Evolutionary conservation across 2,888 invertebrate genomes (phyloP), one percentile per base, ranked within the genome.

Genomic region (Leptinotarsa tumamoca): DNA sequence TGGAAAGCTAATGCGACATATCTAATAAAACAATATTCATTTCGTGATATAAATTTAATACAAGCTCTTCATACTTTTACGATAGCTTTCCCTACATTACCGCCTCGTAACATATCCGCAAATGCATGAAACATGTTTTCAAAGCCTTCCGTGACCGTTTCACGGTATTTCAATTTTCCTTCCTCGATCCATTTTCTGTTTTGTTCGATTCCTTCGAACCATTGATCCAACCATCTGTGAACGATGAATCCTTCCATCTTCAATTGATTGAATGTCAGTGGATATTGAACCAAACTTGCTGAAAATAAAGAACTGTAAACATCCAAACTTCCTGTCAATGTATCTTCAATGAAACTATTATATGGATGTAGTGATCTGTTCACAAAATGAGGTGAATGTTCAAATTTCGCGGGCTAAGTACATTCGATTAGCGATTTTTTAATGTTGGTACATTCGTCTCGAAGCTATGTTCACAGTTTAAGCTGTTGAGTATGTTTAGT

Each of bases 121-220:
- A 85, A 85, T 7, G 85, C 85, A 58, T 77, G 71, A 68, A 82
- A 82, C 81, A 83, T 84, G 77, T 85, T 85, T 78, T 94, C 93
- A 87, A 95, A 95, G 7, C 86, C 86, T 68, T 82, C 88, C 3
- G 93, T 93, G 1, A 93, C 85, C 67, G 94, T 93, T 87, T 95
- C 95, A 78, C 89, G 89, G 84, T 93, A 93, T 83, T 92, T 91
- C n/a, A 95, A 83, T 87, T 94, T 94, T 56, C 94, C 95, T 88
- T 93, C 91, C 67, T 88, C 87, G 75, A 94, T 88, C 93, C 92
- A 93, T 74, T 90, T 87, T 18, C 91, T 83, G 86, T 94, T 93
- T 80, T 92, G 91, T 43, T 89, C 84, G 49, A 93, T 90, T 3
- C 93, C 94, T 86, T 94, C 93, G 33, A 89, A 85, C 92, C 91